phyloP scores from a whole-genome alignment of 2,888 invertebrate species.

The Drosophila anomelani region DNA sequence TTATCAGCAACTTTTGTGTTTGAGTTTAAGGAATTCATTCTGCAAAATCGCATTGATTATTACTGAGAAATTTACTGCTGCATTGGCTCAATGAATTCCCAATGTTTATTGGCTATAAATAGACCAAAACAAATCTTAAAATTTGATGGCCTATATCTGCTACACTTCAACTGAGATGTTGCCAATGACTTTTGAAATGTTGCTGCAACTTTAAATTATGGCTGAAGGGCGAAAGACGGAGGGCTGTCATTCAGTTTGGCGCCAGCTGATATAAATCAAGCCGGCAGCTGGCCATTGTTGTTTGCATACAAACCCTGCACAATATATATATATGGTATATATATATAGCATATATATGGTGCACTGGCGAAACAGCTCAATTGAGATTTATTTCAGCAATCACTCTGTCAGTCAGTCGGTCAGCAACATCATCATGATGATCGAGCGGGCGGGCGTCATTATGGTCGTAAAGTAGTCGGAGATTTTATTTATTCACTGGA shows the following conservation, averaged over 20 bases:
- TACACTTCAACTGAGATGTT: constrained; percentile 7
- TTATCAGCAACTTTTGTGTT: neutral
- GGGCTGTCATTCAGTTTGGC: constrained; percentile 28
- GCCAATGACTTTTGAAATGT: neutral
- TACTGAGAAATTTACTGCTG: neutral
- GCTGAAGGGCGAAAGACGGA: neutral
- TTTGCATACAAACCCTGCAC: constrained; percentile 19
- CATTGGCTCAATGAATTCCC: neutral
- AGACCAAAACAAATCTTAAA: neutral
- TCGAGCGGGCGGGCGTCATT: constrained; percentile 14
- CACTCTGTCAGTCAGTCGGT: constrained; percentile 49
- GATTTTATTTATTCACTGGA: constrained; percentile 47
- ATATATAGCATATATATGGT: constrained; percentile 4
- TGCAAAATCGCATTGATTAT: neutral
- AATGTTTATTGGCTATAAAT: constrained; percentile 2
- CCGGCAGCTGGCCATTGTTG: constrained; percentile 30
- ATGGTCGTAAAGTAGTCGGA: constrained; percentile 41
- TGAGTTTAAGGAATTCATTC: no score
- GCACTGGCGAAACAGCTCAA: constrained; percentile 38
- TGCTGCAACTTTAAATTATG: neutral
- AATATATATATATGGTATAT: neutral
- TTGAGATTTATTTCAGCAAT: constrained; percentile 71
- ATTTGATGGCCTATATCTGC: neutral
- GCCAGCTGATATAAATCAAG: constrained; percentile 40
- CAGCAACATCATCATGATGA: constrained; percentile 48